These are phyloP conservation scores for Hypomecis atomaria DNA, from an alignment of 2,888 invertebrate species.

Conservation along the genomic window DNA sequence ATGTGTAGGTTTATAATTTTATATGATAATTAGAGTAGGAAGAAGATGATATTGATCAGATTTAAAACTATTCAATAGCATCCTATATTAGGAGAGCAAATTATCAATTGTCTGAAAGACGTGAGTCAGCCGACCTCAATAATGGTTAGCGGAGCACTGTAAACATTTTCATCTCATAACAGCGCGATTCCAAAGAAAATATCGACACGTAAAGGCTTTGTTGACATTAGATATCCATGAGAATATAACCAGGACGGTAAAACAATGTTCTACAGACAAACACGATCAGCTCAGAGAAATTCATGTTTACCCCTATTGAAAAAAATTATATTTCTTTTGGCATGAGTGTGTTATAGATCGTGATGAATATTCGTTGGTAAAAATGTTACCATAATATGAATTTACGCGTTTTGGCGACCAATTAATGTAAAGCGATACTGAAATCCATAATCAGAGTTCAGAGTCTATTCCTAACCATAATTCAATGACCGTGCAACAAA, in stretches of 20 bases:
- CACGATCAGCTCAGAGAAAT: conserved; percentile 2
- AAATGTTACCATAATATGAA: too few relatives aligned
- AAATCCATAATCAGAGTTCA: too few relatives aligned
- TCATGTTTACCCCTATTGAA: background rate
- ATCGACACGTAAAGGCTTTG: conserved; percentile 22
- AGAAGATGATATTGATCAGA: background rate
- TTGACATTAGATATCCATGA: conserved; percentile 31
- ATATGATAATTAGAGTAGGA: background rate
- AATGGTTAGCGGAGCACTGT: conserved; percentile 19
- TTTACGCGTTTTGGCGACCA: too few relatives aligned
- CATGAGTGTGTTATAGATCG: too few relatives aligned
- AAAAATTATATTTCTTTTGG: background rate
- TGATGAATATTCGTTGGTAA: too few relatives aligned
- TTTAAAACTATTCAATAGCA: conserved; percentile 4
- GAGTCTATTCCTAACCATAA: too few relatives aligned
- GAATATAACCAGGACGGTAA: conserved; percentile 9
- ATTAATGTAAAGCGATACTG: too few relatives aligned
- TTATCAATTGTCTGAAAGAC: conserved; percentile 20
- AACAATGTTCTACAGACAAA: conserved; percentile 1
- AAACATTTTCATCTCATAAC: conserved; percentile 26
- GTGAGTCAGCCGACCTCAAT: conserved; percentile 12
- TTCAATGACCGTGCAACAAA: too few relatives aligned
- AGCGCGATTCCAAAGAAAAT: conserved; percentile 12
- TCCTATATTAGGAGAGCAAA: conserved; percentile 14
- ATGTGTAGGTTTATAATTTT: background rate